Conservation (phyloP, 1,140 invertebrate species). For the Conus betulinus region DNA sequence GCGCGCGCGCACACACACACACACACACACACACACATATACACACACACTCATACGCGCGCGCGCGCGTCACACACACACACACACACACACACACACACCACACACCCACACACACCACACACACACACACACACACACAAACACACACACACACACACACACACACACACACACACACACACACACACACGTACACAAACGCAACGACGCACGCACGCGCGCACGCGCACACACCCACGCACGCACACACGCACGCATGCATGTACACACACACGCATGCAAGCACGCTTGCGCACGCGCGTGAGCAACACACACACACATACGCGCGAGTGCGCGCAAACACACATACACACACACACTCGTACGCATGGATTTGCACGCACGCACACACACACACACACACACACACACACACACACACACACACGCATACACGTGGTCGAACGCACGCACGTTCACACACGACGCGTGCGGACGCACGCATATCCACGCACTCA, state of each 20-base stretch:
- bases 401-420: not conserved
- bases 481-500: not conserved
- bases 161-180: too few species aligned
- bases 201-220: too few species aligned
- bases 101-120: too few species aligned
- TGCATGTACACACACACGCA: not conserved
- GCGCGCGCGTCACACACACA: too few species aligned
- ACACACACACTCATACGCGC: too few species aligned
- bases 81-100: too few species aligned
- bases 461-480: not conserved
- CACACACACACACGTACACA: too few species aligned
- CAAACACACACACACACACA: too few species aligned
- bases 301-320: not conserved
- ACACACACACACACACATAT: too few species aligned
- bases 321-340: not conserved
- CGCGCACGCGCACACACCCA: not conserved
- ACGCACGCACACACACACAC: not conserved
- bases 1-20: too few species aligned
- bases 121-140: too few species aligned
- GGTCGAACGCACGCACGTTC: not conserved
- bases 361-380: not conserved
- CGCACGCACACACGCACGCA: not conserved
- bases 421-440: not conserved
- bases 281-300: not conserved
- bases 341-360: not conserved